A percentile compares a stretch with the other conserved stretches of the same genome.
Conservation (phyloP, 2,797 vertebrate genomes). For the Nannoperca obscura region DNA sequence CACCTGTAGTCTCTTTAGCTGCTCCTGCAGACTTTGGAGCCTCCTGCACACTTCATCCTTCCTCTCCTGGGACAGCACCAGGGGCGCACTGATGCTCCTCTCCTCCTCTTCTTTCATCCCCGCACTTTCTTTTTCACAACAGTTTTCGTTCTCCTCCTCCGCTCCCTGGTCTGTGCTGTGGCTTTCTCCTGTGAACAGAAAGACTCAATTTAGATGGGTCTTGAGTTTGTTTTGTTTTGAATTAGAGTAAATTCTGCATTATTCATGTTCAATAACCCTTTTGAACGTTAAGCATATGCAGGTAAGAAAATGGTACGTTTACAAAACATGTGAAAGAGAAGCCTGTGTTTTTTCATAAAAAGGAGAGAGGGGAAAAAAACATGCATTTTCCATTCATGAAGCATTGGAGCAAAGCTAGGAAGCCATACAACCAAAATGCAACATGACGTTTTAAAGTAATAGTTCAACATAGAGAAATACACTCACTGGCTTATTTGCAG, state of each 20-base stretch:
- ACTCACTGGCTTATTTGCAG: not conserved
- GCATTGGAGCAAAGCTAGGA: not conserved
- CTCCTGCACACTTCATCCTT: conserved; percentile 80
- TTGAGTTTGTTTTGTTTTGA: not conserved
- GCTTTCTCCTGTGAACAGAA: conserved; percentile 64
- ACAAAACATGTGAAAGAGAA: not conserved
- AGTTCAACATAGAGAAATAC: not conserved
- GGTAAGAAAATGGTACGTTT: not conserved
- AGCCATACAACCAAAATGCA: not conserved
- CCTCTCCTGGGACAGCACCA: conserved; percentile 81
- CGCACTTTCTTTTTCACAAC: conserved; percentile 43
- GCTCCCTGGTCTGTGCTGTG: conserved; percentile 36
- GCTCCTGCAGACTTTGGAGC: conserved; percentile 83
- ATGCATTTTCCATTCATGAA: not conserved
- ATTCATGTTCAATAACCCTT: not conserved
- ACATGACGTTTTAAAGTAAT: not conserved
- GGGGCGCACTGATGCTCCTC: conserved; percentile 73
- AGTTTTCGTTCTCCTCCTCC: conserved; percentile 50
- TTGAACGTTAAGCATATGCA: not conserved
- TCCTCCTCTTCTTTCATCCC: conserved; percentile 54
- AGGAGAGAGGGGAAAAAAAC: not conserved
- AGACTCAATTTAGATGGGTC: conserved; percentile 18
- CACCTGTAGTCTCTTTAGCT: conserved; percentile 87
- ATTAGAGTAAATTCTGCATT: not conserved
- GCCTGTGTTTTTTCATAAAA: not conserved